A percentile compares a stretch with the other conserved stretches of the same genome.
Conservation (phyloP, 2,113 vertebrate species). For the Cebus imitator region DNA sequence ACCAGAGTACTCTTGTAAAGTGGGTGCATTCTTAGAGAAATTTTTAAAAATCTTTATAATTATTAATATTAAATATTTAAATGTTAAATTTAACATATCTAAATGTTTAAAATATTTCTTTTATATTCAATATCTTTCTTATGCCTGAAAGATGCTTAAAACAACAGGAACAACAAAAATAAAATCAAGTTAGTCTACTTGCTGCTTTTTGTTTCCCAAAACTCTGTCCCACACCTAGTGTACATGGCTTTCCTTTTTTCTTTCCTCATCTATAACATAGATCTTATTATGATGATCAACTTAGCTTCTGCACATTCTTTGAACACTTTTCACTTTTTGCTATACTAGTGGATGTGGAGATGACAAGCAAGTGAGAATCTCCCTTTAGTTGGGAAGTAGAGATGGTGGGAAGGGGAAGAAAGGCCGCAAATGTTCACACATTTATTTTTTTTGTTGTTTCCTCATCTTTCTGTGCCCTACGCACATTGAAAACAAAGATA, state of each 20-base stretch:
- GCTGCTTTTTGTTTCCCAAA: background rate
- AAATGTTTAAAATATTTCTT: background rate
- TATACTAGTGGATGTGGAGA: background rate
- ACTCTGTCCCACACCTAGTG: background rate
- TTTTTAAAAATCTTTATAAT: background rate
- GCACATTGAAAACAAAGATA: background rate
- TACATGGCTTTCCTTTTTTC: background rate
- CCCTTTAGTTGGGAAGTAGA: background rate
- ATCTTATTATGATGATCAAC: background rate
- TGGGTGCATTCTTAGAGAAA: background rate
- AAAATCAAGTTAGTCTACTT: background rate
- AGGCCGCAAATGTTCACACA: background rate
- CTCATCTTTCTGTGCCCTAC: background rate
- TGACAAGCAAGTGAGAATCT: background rate
- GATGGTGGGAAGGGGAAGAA: background rate
- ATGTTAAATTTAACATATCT: no score
- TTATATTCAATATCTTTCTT: background rate
- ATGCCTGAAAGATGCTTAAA: background rate
- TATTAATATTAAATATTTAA: no score
- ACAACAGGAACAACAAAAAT: background rate
- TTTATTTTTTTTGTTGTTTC: background rate
- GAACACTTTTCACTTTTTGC: background rate
- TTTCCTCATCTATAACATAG: background rate
- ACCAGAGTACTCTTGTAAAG: background rate
- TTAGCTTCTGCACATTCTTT: background rate